Conservation (phyloP, 1,140 invertebrate genomes). For the Drosophila baimaii region DNA sequence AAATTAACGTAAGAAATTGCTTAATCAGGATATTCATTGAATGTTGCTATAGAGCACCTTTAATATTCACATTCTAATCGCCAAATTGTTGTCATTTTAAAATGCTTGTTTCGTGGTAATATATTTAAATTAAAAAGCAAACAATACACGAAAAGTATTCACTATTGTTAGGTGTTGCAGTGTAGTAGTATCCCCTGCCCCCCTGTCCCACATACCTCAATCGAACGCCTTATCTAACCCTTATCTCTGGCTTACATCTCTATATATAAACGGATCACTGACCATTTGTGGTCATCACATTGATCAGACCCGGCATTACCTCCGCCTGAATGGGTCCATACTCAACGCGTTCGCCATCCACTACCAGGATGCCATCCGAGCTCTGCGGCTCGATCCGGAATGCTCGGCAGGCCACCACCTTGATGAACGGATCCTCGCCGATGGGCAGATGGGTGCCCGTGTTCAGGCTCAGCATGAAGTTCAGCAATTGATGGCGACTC, state of each 20-base stretch:
- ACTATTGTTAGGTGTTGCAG: neutral
- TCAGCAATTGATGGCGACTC: conserved; percentile 89
- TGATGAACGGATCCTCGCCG: conserved; percentile 85
- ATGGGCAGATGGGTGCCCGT: conserved; percentile 88
- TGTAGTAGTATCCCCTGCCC: neutral
- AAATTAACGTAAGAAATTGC: too few species aligned
- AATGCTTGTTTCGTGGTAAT: too few species aligned
- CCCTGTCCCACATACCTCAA: neutral
- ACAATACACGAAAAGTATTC: too few species aligned
- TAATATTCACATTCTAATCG: too few species aligned
- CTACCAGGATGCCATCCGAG: conserved; percentile 90
- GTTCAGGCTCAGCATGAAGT: conserved; percentile 91
- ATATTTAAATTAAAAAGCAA: too few species aligned
- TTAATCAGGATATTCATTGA: too few species aligned
- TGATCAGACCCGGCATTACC: conserved; percentile 92
- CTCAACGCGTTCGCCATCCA: conserved; percentile 95
- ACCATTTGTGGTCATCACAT: conserved; percentile 87
- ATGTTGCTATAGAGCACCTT: too few species aligned
- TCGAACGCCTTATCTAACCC: neutral
- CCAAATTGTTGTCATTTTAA: too few species aligned
- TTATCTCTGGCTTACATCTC: neutral
- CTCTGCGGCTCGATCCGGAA: conserved; percentile 93
- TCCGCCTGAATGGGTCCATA: conserved; percentile 95
- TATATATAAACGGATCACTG: conserved; percentile 3
- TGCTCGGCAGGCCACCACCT: conserved; percentile 92